A percentile compares a stretch with the other conserved stretches of the same genome.
These are phyloP conservation scores for Varecia variegata DNA, from an alignment of 2,797 vertebrate species.

Conservation along the genomic window DNA sequence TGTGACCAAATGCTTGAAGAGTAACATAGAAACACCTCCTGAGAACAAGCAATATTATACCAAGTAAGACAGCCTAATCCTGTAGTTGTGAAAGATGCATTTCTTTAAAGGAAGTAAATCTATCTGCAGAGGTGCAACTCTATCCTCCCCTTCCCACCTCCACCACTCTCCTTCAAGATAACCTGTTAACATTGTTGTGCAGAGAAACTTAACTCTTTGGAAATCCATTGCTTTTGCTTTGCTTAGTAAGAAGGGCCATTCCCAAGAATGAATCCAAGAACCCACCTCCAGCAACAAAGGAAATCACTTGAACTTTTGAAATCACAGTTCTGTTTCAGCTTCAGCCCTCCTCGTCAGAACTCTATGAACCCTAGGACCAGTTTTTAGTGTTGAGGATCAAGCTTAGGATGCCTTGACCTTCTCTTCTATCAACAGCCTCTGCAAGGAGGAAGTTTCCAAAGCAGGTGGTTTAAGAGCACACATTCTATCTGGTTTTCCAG, in stretches of 20 bases:
- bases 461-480: neutral
- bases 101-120: constrained; percentile 56
- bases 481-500: neutral
- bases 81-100: constrained; percentile 46
- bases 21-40: constrained; percentile 1
- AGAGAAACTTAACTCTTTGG: constrained; percentile 51
- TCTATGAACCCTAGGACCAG: neutral
- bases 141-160: neutral
- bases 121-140: constrained; percentile 7
- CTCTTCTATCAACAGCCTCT: neutral
- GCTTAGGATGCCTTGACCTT: neutral
- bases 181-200: constrained; percentile 12
- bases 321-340: neutral
- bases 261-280: constrained; percentile 37
- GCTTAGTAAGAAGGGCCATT: constrained; percentile 51
- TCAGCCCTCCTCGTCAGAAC: neutral
- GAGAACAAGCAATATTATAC: neutral
- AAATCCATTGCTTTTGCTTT: constrained; percentile 58
- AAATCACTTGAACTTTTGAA: neutral
- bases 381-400: constrained; percentile 11
- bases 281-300: neutral
- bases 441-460: neutral
- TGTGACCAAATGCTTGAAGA: neutral
- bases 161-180: neutral
- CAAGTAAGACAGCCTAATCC: constrained; percentile 35